These are phyloP conservation scores for Butastur rufipennis DNA, from an alignment of 2,113 vertebrate genomes.

Conservation along the genomic window DNA sequence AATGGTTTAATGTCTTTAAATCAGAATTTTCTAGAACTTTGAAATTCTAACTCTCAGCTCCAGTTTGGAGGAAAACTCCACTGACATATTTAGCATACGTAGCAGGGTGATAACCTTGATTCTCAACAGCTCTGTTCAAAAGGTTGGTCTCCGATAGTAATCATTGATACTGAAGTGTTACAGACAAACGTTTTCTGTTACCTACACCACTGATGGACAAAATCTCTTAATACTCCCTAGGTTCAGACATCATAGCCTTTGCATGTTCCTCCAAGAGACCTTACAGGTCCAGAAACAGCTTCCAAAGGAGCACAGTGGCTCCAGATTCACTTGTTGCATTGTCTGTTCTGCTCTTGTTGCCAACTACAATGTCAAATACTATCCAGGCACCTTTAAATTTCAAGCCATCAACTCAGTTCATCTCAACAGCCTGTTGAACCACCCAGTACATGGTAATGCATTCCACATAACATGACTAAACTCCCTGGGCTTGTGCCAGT, in stretches of 20 bases:
- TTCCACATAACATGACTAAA: not conserved
- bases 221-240: not conserved
- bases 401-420: not conserved
- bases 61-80: not conserved
- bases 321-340: not conserved
- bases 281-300: not conserved
- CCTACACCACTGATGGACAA: not conserved
- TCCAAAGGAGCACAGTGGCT: not conserved
- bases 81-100: not conserved
- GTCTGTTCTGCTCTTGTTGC: not conserved
- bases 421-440: not conserved
- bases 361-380: not conserved
- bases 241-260: not conserved
- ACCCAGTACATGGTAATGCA: not conserved
- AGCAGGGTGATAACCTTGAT: not conserved
- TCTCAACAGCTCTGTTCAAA: not conserved
- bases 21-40: slow-evolving; percentile 16
- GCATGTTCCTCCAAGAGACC: not conserved
- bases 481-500: not conserved
- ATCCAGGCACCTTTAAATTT: not conserved
- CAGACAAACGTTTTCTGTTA: not conserved
- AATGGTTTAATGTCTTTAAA: not conserved
- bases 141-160: not conserved
- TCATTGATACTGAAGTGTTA: not conserved
- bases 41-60: not conserved